phyloP scores from a whole-genome alignment of 2,888 invertebrate species.

The Idaea straminata region DNA sequence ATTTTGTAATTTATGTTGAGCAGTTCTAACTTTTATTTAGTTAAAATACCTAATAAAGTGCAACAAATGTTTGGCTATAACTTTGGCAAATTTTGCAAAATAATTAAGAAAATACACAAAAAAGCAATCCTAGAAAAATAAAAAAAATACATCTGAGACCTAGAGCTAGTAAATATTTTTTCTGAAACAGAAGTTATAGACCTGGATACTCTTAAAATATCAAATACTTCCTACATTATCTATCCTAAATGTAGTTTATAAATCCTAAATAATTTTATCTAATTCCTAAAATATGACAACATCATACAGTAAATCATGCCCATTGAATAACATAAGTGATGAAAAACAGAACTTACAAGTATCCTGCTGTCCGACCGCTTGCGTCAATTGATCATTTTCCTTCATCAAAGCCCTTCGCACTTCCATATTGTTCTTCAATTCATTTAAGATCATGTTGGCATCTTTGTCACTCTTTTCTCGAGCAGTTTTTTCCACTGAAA shows the following conservation, averaged over 20 bases:
- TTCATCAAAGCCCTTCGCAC: conserved; percentile 40
- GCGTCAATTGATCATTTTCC: conserved; percentile 55
- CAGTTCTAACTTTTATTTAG: no score
- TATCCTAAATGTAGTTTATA: no score
- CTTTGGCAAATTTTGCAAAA: no score
- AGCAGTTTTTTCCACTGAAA: conserved; percentile 41
- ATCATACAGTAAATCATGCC: conserved; percentile 12
- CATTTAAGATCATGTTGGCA: conserved; percentile 15
- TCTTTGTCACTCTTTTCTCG: conserved; percentile 37
- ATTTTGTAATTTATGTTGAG: not conserved
- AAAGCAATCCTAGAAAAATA: no score
- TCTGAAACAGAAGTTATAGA: no score
- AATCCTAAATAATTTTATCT: not conserved
- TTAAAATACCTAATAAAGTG: no score
- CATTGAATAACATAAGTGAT: conserved; percentile 6
- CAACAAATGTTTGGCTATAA: no score
- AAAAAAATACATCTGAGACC: no score
- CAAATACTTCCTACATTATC: no score
- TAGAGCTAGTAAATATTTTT: no score
- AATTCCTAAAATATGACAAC: conserved; percentile 8
- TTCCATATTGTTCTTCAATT: conserved; percentile 36
- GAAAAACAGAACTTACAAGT: conserved; percentile 49
- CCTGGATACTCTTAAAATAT: no score
- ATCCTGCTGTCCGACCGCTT: conserved; percentile 50
- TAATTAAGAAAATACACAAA: no score